Percentiles rank a stretch among this genome's conserved stretches.
Conservation (phyloP, 1,140 invertebrate genomes). For the Chironomus tepperi region DNA sequence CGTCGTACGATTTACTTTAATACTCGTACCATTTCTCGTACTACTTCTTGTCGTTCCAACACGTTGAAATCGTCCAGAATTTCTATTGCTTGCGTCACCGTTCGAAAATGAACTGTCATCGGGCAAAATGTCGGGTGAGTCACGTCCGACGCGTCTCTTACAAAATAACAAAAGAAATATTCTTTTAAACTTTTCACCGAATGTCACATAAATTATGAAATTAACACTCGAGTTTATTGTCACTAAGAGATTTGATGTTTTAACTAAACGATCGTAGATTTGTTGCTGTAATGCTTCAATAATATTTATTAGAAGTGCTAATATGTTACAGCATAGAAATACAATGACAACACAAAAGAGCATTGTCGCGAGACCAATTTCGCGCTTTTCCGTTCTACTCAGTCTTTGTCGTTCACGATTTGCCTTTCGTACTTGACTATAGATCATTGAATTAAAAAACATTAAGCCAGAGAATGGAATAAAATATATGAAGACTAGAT, state of each 20-base stretch:
- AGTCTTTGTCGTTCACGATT: conserved; percentile 73
- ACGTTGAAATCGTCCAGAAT: conserved; percentile 56
- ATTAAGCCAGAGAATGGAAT: conserved; percentile 78
- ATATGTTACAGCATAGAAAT: conserved; percentile 88
- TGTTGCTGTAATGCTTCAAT: conserved; percentile 66
- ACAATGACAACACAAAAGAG: conserved; percentile 87
- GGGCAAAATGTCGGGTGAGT: conserved; percentile 62
- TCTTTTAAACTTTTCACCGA: conserved; percentile 91
- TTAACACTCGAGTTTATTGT: conserved; percentile 95
- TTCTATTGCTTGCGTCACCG: conserved; percentile 48
- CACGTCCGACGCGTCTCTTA: conserved; percentile 48
- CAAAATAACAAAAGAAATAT: conserved; percentile 84
- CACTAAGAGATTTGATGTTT: conserved; percentile 82
- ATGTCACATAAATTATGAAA: conserved; percentile 94
- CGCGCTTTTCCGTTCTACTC: conserved; percentile 69
- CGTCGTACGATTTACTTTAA: conserved; percentile 36
- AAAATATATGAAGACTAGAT: conserved; percentile 85
- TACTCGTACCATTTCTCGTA: conserved; percentile 41
- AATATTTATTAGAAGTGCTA: conserved; percentile 82
- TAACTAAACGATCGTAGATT: conserved; percentile 67
- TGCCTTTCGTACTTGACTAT: conserved; percentile 71
- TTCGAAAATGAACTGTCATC: conserved; percentile 74
- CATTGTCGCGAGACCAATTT: conserved; percentile 88
- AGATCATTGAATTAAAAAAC: conserved; percentile 83
- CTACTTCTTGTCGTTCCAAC: conserved; percentile 48